These are phyloP conservation scores for Parambassis ranga DNA, from an alignment of 2,797 vertebrate genomes.

Conservation along the genomic window DNA sequence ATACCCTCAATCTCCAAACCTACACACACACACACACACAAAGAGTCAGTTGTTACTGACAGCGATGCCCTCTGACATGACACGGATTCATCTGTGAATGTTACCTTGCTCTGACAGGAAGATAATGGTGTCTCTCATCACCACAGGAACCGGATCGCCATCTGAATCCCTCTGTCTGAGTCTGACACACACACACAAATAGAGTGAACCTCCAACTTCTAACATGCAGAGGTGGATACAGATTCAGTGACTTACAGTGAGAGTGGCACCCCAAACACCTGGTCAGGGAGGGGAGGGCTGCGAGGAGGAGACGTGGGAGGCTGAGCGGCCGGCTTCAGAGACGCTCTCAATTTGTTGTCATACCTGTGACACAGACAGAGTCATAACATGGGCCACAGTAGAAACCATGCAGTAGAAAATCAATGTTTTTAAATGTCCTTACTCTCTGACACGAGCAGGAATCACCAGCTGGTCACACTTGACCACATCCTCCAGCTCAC, in stretches of 20 bases:
- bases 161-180: slow-evolving; percentile 84
- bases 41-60: not conserved
- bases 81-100: too few species aligned
- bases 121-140: slow-evolving; percentile 87
- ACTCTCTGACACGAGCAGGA: slow-evolving; percentile 91
- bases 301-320: slow-evolving; percentile 81
- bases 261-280: slow-evolving; percentile 92
- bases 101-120: slow-evolving; percentile 89
- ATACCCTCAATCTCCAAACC: slow-evolving; percentile 94
- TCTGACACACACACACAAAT: slow-evolving; percentile 52
- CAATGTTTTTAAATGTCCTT: too few species aligned
- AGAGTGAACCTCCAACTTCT: too few species aligned
- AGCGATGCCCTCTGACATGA: not conserved
- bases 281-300: slow-evolving; percentile 86
- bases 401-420: too few species aligned
- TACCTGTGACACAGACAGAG: slow-evolving; percentile 77
- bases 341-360: slow-evolving; percentile 88
- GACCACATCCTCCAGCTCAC: slow-evolving; percentile 92
- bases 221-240: too few species aligned
- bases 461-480: slow-evolving; percentile 96
- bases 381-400: too few species aligned
- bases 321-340: slow-evolving; percentile 83
- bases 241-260: slow-evolving; percentile 79
- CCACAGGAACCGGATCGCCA: slow-evolving; percentile 82
- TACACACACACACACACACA: slow-evolving; percentile 65